Evolutionary conservation across 1,140 invertebrate species (phyloP), one percentile per base, ranked within the genome.

Genomic region (Drosophila takahashii): DNA sequence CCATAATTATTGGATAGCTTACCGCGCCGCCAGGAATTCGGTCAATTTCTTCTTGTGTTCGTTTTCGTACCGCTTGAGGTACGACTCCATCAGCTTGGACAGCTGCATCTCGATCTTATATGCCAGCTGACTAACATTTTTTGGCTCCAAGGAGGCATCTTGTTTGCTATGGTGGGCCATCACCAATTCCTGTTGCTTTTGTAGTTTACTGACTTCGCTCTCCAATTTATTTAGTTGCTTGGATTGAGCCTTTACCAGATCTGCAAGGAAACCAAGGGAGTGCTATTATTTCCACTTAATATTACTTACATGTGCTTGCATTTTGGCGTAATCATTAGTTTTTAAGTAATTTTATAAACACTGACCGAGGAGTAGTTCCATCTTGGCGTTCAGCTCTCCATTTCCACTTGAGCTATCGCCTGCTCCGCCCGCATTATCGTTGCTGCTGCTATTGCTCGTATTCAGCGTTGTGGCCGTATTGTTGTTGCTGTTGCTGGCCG

Each of bases 21-120:
- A 92, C 91, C 85, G 69, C 13, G 71, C 86, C 9, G 56, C 72
- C 36, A 92, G 39, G 52, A 92, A 92, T 29, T 87, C 79, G 16
- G 73, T 39, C 3, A 92, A 45, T 62, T 86, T 90, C 50, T 81
- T 83, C 15, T 81, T 80, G 13, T 93, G 92, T 65, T 93, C 93
- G 41, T 93, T 79, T 50, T 93, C 93, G 66, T 93, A 92, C 37
- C 93, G 90, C 52, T 83, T 86, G 3, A 92, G 71, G 78, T 90
- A 91, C 37, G 91, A 79, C 52, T 92, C 92, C 80, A 92, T 87
- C 1, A 92, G 57, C 51, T 92, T 92, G 18, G 90, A 91, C 29
- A 92, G 22, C 48, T 91, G 89, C 85, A 91, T 91, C 69, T 92
- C 91, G 32, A 91, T 75, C 71, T 92, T 92, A 34, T 81, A 91